Conservation (phyloP, 2,113 vertebrate species). For the Etheostoma cragini region DNA sequence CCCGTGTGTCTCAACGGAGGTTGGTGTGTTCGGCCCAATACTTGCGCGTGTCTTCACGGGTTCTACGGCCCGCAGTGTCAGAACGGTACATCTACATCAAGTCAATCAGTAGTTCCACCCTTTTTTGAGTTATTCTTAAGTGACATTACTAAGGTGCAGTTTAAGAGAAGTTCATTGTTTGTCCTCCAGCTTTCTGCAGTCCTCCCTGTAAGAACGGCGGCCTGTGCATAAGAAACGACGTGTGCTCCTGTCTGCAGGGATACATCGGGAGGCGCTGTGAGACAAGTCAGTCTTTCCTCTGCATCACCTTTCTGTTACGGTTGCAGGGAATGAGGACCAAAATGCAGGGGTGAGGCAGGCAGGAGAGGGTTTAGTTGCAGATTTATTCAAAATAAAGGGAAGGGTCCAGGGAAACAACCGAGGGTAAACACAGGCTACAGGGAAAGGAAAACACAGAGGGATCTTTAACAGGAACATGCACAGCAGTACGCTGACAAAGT, state of each 20-base stretch:
- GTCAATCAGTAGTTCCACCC: neutral
- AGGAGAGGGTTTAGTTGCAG: too few species aligned
- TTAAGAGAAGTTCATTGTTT: neutral
- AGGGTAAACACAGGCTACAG: too few species aligned
- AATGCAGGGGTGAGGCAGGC: too few species aligned
- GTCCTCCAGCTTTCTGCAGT: slow-evolving; percentile 83
- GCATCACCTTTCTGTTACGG: too few species aligned
- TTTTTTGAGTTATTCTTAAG: neutral
- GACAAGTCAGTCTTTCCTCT: slow-evolving; percentile 79
- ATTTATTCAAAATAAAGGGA: too few species aligned
- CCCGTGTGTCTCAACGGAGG: slow-evolving; percentile 83
- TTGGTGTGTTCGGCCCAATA: slow-evolving; percentile 68
- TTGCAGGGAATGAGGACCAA: too few species aligned
- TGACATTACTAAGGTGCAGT: too few species aligned
- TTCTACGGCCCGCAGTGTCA: slow-evolving; percentile 84
- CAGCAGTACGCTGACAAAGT: too few species aligned
- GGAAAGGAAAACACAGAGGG: too few species aligned
- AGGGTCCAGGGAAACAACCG: too few species aligned
- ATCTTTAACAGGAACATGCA: too few species aligned
- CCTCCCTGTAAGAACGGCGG: slow-evolving; percentile 88
- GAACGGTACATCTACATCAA: slow-evolving; percentile 72
- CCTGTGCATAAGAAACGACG: slow-evolving; percentile 80
- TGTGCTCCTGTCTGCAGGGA: slow-evolving; percentile 83
- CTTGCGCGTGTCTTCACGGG: slow-evolving; percentile 78
- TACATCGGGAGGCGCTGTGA: slow-evolving; percentile 84